phyloP scores from a whole-genome alignment of 2,888 invertebrate genomes.

The Bursaphelenchus okinawaensis region DNA sequence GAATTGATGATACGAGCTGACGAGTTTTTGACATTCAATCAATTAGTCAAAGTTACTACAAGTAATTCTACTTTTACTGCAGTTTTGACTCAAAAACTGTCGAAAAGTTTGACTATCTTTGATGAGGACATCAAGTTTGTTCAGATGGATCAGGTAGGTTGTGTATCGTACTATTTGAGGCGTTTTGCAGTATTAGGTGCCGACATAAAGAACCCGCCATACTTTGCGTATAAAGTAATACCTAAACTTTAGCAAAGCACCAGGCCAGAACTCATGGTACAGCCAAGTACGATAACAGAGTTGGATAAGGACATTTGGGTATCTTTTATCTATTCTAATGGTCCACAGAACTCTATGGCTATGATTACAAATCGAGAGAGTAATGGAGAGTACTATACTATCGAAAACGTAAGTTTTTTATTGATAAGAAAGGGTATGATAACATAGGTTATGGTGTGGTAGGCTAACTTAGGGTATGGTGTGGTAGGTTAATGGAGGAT shows the following conservation, averaged over 20 bases:
- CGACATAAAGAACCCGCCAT: no score
- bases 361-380: not conserved
- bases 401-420: not conserved
- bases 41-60: not conserved
- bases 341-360: slow-evolving; percentile 6
- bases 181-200: no score
- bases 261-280: not conserved
- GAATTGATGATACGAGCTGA: not conserved
- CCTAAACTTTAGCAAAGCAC: not conserved
- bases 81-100: not conserved
- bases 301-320: not conserved
- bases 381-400: not conserved
- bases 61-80: not conserved
- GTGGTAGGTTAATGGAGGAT: no score
- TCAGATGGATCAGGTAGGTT: not conserved
- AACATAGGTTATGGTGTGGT: no score
- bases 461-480: no score
- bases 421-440: not conserved
- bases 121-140: not conserved
- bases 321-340: not conserved
- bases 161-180: no score
- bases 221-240: no score
- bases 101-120: not conserved
- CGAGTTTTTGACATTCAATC: not conserved
- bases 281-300: slow-evolving; percentile 1